Evolutionary conservation across 2,113 vertebrate species (phyloP), one percentile per base, ranked within the genome.

Genomic region (Egretta garzetta): DNA sequence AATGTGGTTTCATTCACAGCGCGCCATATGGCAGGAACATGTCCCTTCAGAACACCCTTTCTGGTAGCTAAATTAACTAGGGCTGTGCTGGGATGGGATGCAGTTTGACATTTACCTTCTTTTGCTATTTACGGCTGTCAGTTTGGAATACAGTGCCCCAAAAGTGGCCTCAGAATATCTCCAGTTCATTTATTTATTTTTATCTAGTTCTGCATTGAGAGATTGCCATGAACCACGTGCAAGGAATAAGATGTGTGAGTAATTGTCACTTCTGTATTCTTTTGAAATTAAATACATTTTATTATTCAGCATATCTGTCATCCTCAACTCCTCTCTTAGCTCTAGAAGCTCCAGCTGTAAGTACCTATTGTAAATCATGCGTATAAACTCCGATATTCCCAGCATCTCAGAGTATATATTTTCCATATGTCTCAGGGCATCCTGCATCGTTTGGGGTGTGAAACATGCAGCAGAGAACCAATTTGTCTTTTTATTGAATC

Each of bases 201-300:
- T 70, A 66, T 37, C 15, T 62, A 89, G 37, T 20, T 91, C 49
- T 87, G 87, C 49, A 58, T 12, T 80, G 64, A 95, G 53, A 47
- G 32, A 91, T 63, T 93, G 53, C 37, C 4, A 2, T 3, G 8
- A 93, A 86, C 18, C 12, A 60, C 26, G 59, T 2, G 8, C 43
- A 50, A 72, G 64, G 14, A 94, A 80, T 32, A 80, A 80, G 56
- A 94, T 3, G 2, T 55, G 55, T 70, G 45, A 90, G 33, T 47
- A 91, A 70, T 37, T 90, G 81, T 67, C 77, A 91, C 67, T 93
- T 76, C 39, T 59, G 41, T 58, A 62, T 86, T 90, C 70, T 93
- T 96, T 83, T 73, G 35, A 97, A 87, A 91, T 50, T 16, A 91
- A 96, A 80, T 80, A 45, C 20, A 67, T 81, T 85, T 85, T 88